Conservation (phyloP, 2,113 vertebrate species). For the Pseudopodoces humilis region DNA sequence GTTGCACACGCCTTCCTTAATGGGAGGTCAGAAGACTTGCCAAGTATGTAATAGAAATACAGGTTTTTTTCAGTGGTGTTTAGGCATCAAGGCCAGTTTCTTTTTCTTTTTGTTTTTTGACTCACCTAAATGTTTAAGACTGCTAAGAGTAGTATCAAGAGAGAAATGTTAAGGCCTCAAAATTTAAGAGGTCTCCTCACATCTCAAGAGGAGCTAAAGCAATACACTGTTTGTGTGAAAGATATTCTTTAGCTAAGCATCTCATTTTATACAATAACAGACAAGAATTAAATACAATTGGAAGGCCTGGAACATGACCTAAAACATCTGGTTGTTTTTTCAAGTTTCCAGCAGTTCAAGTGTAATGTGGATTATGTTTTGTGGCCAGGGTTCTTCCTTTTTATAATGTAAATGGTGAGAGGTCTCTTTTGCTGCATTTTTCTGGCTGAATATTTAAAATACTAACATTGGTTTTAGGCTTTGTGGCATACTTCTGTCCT, state of each 20-base stretch:
- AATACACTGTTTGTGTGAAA: neutral
- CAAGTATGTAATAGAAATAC: neutral
- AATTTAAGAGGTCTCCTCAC: neutral
- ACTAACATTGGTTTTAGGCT: neutral
- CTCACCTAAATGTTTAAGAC: neutral
- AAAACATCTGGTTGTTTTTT: neutral
- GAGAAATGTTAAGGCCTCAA: neutral
- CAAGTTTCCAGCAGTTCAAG: neutral
- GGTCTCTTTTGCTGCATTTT: neutral
- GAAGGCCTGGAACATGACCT: neutral
- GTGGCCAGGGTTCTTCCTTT: neutral
- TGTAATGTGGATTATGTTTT: neutral
- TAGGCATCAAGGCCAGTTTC: neutral
- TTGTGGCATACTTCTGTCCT: neutral
- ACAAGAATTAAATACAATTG: neutral
- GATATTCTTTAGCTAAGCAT: neutral
- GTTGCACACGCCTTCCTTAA: neutral
- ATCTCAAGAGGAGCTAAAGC: neutral
- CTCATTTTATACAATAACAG: neutral
- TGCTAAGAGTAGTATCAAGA: neutral
- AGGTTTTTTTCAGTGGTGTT: neutral
- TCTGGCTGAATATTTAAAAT: neutral
- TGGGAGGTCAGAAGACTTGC: neutral
- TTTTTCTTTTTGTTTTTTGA: neutral
- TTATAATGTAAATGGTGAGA: neutral